Percentiles rank a stretch among this genome's conserved stretches.
Evolutionary conservation across 1,140 invertebrate genomes (phyloP).

Genomic region (Zaprionus lachaisei): DNA sequence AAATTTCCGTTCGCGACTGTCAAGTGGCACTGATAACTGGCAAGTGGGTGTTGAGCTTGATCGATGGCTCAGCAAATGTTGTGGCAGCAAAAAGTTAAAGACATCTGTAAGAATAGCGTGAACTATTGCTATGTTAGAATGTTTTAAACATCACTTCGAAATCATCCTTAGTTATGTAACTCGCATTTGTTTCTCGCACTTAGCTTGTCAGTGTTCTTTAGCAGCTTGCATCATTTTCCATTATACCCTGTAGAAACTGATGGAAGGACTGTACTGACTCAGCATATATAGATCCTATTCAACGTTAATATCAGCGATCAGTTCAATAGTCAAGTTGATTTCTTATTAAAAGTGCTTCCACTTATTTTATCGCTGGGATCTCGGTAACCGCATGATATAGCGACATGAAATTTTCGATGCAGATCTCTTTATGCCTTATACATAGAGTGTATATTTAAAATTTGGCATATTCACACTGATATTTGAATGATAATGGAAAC

Average conservation of each 20-base stretch:
- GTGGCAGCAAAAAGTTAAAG: neutral
- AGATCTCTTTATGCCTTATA: neutral
- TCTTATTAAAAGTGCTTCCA: neutral
- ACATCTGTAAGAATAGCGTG: neutral
- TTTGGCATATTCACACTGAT: neutral
- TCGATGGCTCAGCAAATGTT: conserved; percentile 3
- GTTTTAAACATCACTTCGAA: neutral
- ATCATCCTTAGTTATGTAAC: neutral
- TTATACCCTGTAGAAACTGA: neutral
- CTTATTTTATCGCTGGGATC: neutral
- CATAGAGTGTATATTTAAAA: neutral
- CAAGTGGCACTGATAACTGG: conserved; percentile 36
- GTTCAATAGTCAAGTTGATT: too few relatives aligned
- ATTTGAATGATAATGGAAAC: neutral
- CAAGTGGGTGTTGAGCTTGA: neutral
- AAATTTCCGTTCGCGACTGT: conserved; percentile 63
- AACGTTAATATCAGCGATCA: neutral
- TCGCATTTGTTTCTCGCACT: neutral
- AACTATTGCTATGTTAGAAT: neutral
- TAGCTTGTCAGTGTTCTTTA: neutral
- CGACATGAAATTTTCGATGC: neutral
- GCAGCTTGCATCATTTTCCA: neutral
- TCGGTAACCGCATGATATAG: neutral
- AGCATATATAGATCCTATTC: neutral
- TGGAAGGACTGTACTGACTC: neutral